Conservation (phyloP, 2,113 vertebrate genomes). For the Motacilla tschutschensis region DNA sequence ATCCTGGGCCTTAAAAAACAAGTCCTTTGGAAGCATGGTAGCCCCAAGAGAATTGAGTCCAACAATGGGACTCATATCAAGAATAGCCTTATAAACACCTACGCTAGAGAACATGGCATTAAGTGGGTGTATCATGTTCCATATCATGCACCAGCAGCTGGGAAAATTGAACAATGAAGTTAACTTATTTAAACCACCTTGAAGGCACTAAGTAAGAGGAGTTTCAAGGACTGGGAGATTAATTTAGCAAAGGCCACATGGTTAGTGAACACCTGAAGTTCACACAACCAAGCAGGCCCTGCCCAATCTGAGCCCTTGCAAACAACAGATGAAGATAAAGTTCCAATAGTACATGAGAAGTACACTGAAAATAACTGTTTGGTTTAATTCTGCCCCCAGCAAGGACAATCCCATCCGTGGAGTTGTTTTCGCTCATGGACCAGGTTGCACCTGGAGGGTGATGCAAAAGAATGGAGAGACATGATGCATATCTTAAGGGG, state of each 20-base stretch:
- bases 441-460: neutral
- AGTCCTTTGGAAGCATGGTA: neutral
- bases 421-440: neutral
- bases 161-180: neutral
- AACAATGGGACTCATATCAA: neutral
- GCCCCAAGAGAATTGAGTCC: neutral
- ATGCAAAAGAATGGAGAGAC: neutral
- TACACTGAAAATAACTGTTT: too few species aligned
- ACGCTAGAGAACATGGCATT: neutral
- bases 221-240: neutral
- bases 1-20: neutral
- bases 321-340: neutral
- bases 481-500: neutral
- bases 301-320: neutral
- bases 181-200: neutral
- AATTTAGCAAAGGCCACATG: neutral
- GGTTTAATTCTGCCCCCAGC: neutral
- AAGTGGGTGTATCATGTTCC: neutral
- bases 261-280: neutral
- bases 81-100: neutral
- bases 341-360: neutral
- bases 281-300: neutral
- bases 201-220: neutral
- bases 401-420: neutral
- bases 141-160: too few species aligned